Conservation (phyloP, 2,113 vertebrate species). For the Madoqua kirkii region DNA sequence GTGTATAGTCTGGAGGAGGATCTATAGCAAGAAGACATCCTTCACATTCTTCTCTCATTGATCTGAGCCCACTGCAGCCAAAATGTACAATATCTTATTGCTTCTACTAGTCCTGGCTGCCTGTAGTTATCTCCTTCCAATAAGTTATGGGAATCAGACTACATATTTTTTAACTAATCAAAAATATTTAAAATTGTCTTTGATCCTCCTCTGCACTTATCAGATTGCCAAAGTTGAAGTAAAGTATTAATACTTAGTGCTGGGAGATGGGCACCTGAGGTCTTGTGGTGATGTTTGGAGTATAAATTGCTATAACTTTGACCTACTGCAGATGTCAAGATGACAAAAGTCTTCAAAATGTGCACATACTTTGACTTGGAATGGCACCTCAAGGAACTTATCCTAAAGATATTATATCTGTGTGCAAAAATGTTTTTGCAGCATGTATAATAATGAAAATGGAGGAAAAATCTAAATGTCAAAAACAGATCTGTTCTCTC, state of each 20-base stretch:
- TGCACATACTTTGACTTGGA: background rate
- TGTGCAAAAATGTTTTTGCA: background rate
- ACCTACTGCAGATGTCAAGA: background rate
- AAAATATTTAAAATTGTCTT: background rate
- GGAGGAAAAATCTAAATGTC: background rate
- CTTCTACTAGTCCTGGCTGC: background rate
- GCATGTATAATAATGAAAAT: background rate
- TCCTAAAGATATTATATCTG: background rate
- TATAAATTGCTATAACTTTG: background rate
- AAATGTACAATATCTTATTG: background rate
- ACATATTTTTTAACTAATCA: background rate
- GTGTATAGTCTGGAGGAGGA: background rate
- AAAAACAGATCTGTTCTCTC: background rate
- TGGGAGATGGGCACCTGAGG: background rate
- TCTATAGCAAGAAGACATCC: background rate
- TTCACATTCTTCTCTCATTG: background rate
- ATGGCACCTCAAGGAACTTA: background rate
- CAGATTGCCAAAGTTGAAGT: background rate
- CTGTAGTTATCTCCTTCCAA: background rate
- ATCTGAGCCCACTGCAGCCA: background rate
- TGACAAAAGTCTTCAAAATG: background rate
- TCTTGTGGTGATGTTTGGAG: fast-evolving
- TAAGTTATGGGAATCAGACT: background rate
- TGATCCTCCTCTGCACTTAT: background rate
- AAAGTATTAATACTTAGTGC: background rate